Percentiles rank a stretch among this genome's conserved stretches.
These are phyloP conservation scores for Malacoctenus gilli DNA, from an alignment of 2,797 vertebrate genomes.

Conservation along the genomic window DNA sequence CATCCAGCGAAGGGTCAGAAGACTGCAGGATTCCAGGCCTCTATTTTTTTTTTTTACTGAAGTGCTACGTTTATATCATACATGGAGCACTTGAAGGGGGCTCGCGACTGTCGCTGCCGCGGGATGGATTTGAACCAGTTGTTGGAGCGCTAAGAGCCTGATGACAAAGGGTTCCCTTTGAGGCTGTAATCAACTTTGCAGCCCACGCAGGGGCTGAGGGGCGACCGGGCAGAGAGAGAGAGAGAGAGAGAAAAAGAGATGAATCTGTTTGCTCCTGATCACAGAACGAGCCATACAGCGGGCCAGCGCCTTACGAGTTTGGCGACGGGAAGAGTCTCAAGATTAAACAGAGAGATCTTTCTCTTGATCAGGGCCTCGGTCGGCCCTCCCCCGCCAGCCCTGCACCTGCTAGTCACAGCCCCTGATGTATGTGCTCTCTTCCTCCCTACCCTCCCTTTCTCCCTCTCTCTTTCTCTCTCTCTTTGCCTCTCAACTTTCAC, in stretches of 20 bases:
- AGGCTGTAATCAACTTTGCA: conserved; percentile 69
- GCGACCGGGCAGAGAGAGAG: conserved; percentile 48
- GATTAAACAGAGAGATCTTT: conserved; percentile 83
- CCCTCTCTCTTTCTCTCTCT: conserved; percentile 6
- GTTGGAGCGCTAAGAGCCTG: conserved; percentile 36
- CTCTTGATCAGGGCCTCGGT: conserved; percentile 70
- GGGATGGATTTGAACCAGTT: conserved; percentile 42
- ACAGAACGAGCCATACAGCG: conserved; percentile 73
- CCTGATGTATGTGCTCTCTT: conserved; percentile 70
- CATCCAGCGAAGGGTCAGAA: conserved; percentile 27
- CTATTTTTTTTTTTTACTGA: conserved; percentile 39
- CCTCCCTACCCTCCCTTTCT: conserved; percentile 28
- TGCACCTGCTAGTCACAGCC: conserved; percentile 80
- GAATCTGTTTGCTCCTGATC: conserved; percentile 76
- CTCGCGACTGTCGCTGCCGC: conserved; percentile 28
- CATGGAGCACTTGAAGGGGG: conserved; percentile 32
- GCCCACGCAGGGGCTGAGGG: conserved; percentile 59
- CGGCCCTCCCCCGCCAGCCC: conserved; percentile 57
- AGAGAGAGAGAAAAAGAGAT: conserved; percentile 48
- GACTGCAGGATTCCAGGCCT: conserved; percentile 6
- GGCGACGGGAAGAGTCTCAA: conserved; percentile 70
- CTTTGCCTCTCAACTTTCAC: conserved; percentile 63
- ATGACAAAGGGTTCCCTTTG: conserved; percentile 62
- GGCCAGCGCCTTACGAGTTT: conserved; percentile 67
- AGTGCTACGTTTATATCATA: conserved; percentile 39